Conservation (phyloP, 2,888 invertebrate genomes). For the Rhyacophila evoluta region DNA sequence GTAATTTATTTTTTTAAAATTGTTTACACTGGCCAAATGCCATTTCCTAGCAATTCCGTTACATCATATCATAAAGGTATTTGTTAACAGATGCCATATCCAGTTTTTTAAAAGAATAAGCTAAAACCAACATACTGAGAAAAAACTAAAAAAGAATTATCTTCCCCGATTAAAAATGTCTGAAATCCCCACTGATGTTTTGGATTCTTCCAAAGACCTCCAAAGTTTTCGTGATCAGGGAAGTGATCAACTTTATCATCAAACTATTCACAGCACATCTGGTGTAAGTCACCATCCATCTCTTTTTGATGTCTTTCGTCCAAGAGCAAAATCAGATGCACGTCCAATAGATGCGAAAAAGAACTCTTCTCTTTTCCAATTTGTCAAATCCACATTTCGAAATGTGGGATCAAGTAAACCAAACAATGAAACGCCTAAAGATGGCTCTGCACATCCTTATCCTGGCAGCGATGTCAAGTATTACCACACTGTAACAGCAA, state of each 20-base stretch:
- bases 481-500: slow-evolving; percentile 46
- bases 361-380: background rate
- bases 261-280: background rate
- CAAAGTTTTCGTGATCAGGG: background rate
- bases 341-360: background rate
- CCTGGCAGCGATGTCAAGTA: slow-evolving; percentile 37
- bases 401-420: background rate
- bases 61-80: too few species aligned
- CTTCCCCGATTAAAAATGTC: background rate
- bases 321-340: slow-evolving; percentile 11
- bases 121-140: too few species aligned
- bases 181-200: background rate
- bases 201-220: background rate
- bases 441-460: slow-evolving; percentile 45
- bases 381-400: background rate
- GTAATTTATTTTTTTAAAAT: too few species aligned
- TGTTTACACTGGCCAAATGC: too few species aligned
- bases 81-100: too few species aligned
- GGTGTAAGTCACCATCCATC: background rate
- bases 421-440: slow-evolving; percentile 33
- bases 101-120: too few species aligned
- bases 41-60: too few species aligned
- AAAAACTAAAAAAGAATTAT: too few species aligned
- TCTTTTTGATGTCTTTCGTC: slow-evolving; percentile 11
- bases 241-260: background rate